phyloP scores from a whole-genome alignment of 2,888 invertebrate genomes.

The Cryptus armator region DNA sequence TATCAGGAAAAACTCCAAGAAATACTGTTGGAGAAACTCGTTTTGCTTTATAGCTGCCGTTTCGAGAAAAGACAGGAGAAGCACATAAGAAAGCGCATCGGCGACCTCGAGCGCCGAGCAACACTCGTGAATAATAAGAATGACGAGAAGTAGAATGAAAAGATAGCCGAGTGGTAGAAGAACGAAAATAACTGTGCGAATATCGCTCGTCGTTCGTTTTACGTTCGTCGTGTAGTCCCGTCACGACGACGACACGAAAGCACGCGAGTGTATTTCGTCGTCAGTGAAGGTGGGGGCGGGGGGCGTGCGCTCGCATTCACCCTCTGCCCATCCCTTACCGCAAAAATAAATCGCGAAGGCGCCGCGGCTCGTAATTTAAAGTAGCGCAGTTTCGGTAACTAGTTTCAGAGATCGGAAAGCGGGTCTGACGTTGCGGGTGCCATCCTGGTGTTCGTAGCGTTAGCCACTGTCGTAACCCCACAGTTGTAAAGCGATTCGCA shows the following conservation, averaged over 20 bases:
- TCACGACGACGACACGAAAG: constrained; percentile 38
- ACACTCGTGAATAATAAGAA: constrained; percentile 57
- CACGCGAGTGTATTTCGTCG: constrained; percentile 23
- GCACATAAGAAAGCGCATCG: constrained; percentile 37
- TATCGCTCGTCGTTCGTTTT: constrained; percentile 59
- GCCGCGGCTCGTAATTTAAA: constrained; percentile 83
- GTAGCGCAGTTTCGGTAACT: constrained; percentile 84
- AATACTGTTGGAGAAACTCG: constrained; percentile 11
- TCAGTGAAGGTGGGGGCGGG: constrained; percentile 2
- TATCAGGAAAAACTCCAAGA: background rate
- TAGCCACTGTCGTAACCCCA: constrained; percentile 79
- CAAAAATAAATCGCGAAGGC: constrained; percentile 82
- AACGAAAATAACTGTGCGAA: constrained; percentile 62
- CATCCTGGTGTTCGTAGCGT: constrained; percentile 65
- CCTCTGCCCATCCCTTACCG: constrained; percentile 25
- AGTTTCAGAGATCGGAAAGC: constrained; percentile 76
- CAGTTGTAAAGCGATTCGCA: constrained; percentile 84
- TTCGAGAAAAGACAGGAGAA: constrained; percentile 22
- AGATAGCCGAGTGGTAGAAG: constrained; percentile 29
- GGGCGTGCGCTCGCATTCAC: constrained; percentile 19
- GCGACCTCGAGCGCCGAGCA: background rate
- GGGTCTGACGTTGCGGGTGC: constrained; percentile 37
- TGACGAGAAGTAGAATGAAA: constrained; percentile 45
- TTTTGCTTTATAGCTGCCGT: constrained; percentile 47
- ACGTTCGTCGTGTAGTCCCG: constrained; percentile 52